Evolutionary conservation across 2,888 invertebrate genomes (phyloP).

Genomic region (Scelioninae gen. 1): DNA sequence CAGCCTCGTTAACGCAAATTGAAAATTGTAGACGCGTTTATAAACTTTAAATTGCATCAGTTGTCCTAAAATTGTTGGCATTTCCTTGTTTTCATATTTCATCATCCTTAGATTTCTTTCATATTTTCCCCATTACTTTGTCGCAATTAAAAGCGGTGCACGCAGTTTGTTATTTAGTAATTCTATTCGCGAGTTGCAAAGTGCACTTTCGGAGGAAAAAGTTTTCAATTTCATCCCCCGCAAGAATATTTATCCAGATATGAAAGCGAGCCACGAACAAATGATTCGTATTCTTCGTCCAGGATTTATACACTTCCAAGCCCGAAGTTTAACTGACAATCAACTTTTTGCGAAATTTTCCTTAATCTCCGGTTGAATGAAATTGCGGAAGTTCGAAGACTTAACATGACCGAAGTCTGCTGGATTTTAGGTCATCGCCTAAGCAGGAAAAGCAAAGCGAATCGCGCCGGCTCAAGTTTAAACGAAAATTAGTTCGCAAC

Average conservation of each 20-base stretch:
- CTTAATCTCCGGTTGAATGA: slow-evolving; percentile 67
- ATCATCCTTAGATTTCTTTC: neutral
- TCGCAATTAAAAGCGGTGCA: slow-evolving; percentile 28
- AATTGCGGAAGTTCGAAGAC: slow-evolving; percentile 69
- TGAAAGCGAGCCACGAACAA: slow-evolving; percentile 37
- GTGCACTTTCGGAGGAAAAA: slow-evolving; percentile 21
- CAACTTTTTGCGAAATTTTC: slow-evolving; percentile 65
- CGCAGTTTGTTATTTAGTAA: slow-evolving; percentile 39
- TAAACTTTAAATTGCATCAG: slow-evolving; percentile 44
- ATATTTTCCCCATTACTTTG: neutral
- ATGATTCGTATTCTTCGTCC: slow-evolving; percentile 50
- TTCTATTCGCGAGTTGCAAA: slow-evolving; percentile 24
- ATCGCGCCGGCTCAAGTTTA: slow-evolving; percentile 57
- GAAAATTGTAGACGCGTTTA: slow-evolving; percentile 29
- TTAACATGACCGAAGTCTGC: slow-evolving; percentile 65
- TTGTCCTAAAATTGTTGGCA: slow-evolving; percentile 3
- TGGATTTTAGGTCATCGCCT: slow-evolving; percentile 67
- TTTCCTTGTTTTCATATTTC: neutral
- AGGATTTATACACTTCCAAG: slow-evolving; percentile 54
- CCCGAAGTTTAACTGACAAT: slow-evolving; percentile 60
- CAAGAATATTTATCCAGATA: slow-evolving; percentile 46
- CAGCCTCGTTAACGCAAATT: slow-evolving; percentile 29
- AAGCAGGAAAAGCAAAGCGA: slow-evolving; percentile 54
- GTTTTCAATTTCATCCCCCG: slow-evolving; percentile 29
- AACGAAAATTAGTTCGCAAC: slow-evolving; percentile 70